These are phyloP conservation scores for Donacobius atricapilla DNA, from an alignment of 2,113 vertebrate genomes.

Conservation along the genomic window DNA sequence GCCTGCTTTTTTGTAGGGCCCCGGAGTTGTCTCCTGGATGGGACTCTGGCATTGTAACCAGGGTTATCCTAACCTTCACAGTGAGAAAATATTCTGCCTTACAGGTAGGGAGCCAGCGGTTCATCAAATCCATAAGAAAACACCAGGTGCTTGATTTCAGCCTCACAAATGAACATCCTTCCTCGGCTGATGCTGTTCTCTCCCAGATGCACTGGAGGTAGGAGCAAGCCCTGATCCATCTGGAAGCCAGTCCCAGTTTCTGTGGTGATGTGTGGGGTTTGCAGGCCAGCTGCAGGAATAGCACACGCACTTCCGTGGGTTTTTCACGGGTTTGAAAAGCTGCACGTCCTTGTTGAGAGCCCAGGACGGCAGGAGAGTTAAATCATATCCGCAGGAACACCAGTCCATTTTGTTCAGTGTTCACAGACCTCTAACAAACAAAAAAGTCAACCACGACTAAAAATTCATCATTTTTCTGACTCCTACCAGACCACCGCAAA, in stretches of 20 bases:
- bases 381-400: background rate
- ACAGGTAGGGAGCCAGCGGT: background rate
- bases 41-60: background rate
- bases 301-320: background rate
- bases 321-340: background rate
- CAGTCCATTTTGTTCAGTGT: accelerated
- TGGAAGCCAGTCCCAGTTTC: background rate
- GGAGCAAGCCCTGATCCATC: background rate
- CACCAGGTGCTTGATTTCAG: background rate
- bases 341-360: background rate
- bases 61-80: background rate
- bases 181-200: background rate
- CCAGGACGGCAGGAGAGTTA: background rate
- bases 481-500: background rate
- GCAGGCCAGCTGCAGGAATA: background rate
- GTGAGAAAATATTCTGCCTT: background rate
- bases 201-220: background rate
- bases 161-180: background rate
- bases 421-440: background rate
- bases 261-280: background rate
- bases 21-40: background rate
- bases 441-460: background rate
- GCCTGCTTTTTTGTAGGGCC: background rate
- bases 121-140: background rate
- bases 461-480: background rate